A percentile compares a stretch with the other conserved stretches of the same genome.
phyloP scores from a whole-genome alignment of 2,113 vertebrate genomes.

The Nothoprocta perdicaria region DNA sequence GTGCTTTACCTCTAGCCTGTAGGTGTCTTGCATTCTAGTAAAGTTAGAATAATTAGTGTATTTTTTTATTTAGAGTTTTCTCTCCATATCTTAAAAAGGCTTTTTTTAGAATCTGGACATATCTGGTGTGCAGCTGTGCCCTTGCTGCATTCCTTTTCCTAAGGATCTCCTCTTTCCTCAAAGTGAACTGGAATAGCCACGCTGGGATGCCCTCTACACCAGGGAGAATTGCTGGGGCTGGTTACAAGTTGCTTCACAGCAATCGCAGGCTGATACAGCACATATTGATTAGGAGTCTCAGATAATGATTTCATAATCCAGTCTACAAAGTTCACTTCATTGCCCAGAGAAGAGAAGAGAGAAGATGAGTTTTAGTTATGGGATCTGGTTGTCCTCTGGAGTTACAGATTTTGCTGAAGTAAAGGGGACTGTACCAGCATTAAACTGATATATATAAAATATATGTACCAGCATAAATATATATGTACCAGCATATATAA shows the following conservation, averaged over 20 bases:
- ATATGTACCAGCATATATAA: too few relatives aligned
- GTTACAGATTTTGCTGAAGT: not conserved
- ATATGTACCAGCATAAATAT: too few relatives aligned
- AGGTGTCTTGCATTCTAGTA: not conserved
- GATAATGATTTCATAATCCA: not conserved
- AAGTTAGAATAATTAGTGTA: not conserved
- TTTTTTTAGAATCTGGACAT: not conserved
- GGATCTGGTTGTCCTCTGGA: not conserved
- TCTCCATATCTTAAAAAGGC: not conserved
- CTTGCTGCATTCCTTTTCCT: rapidly evolving
- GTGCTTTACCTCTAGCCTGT: not conserved
- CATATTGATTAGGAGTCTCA: not conserved
- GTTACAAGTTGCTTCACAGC: not conserved
- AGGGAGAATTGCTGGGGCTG: not conserved
- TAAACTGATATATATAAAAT: rapidly evolving
- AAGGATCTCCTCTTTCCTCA: not conserved
- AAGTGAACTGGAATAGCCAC: not conserved
- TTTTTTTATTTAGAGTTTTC: not conserved
- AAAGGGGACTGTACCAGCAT: not conserved
- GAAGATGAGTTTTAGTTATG: not conserved
- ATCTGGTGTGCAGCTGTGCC: not conserved
- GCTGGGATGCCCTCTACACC: not conserved
- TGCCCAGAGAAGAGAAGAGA: not conserved
- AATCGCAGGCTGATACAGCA: not conserved
- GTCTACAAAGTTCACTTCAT: not conserved